Evolutionary conservation across 2,797 vertebrate species (phyloP), one percentile per base, ranked within the genome.

Genomic region (Microctenopoma steveboyesi): DNA sequence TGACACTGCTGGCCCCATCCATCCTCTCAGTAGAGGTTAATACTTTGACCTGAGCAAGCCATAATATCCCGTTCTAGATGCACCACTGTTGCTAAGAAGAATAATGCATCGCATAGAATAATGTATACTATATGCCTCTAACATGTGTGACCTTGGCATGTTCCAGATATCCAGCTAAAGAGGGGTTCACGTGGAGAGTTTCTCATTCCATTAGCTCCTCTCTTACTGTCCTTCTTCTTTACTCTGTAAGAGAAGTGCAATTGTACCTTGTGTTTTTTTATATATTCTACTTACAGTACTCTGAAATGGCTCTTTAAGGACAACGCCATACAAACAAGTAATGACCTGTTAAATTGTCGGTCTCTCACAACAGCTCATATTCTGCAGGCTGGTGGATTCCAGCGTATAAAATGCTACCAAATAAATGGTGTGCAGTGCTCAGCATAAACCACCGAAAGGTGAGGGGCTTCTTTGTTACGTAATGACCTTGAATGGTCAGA

Each of bases 241-340:
- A 80, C 64, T 27, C 69, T 74, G 73, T 92, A 30, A 90, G 83
- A 87, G 57, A 95, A 96, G 95, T 96, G 94, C 94, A 95, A 93
- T 95, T 95, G 84, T 92, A 89, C 75, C 50, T 83, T 80, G 81
- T 75, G 74, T 89, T 84, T 92, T 82, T 72, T 46, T 65, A 72
- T 65, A 72, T 81, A 61, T 65, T 63, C 18, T 70, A 12, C 74
- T 72, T 72, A 46, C 80, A 5, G 51, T 54, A 28, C 78, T 78
- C 85, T 88, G 89, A 27, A 74, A 58, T 1, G 89, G 86, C 94
- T 94, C 93, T 94, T 94, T 93, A 94, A 95, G 93, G 94, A 93
- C 89, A 63, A 84, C 53, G 59, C 54, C 2, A 12, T 18, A 65
- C 33, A 77, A 79, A 74, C 72, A 67, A 72, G 1, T 11, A 42